Base-by-base conservation (phyloP, 2,113 vertebrate genomes). In the Calyptommatus sinebrachiatus region DNA sequence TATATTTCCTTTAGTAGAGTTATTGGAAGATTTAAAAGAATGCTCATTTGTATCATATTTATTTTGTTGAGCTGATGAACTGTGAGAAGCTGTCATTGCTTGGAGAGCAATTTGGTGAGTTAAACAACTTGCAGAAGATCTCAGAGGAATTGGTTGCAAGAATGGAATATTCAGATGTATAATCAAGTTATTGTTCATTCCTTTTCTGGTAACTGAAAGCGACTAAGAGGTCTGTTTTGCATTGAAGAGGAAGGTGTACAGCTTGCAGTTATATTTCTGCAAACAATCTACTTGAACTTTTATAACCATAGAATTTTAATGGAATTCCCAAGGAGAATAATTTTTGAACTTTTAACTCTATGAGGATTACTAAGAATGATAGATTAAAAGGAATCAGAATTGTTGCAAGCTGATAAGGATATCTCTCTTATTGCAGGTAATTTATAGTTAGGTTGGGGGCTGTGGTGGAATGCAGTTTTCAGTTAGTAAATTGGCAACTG, bases 61-160 rank as follows among this genome's bases (percentile, higher is more conserved):
- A 22, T 62, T 31, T 81, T 1, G n/a, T 87, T 41, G 73, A 88
- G 89, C 88, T 73, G 84, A 84, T 86, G 87, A 87, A 45, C 61
- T 85, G 7, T 0, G 0, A 87, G 26, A 50, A 82, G n/a, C 77
- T 85, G 67, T 83, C 63, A 35, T 50, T 88, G 70, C 29, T 89
- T 75, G 31, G 84, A 86, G 46, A 83, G 74, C 71, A 87, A 79
- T 71, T 60, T 87, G 87, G 78, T 86, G 21, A n/a, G 71, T 41
- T 66, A 22, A 73, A 71, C 73, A 66, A 62, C 18, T 71, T 81
- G 18, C 41, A 76, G 79, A 78, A 71, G 0, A 0, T 87, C 83
- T 61, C 62, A 61, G 18, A 14, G 8, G 35, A 31, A 70, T 63
- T 0, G 65, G 11, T 79, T 61, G 75, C 28, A 68, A 76, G 62